phyloP scores from a whole-genome alignment of 2,888 invertebrate species.

The Pheosia tremula region DNA sequence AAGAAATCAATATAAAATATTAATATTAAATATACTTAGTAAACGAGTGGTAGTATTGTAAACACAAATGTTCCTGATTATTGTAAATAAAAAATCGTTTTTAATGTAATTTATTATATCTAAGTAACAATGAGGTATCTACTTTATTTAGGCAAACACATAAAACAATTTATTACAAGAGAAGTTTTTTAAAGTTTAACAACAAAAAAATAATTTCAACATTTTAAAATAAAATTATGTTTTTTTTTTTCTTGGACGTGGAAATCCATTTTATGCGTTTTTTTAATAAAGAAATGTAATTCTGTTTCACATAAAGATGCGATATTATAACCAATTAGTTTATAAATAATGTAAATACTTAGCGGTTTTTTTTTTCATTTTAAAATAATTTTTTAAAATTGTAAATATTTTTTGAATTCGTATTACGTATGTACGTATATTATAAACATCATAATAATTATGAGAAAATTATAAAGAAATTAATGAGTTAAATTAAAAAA shows the following conservation, averaged over 20 bases:
- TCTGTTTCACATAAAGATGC: slow-evolving; percentile 42
- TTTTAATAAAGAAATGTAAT: slow-evolving; percentile 4
- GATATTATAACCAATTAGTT: slow-evolving; percentile 63
- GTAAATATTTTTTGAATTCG: no score
- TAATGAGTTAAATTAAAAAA: no score
- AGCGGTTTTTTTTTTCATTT: no score
- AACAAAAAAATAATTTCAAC: background rate
- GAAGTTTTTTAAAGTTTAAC: no score
- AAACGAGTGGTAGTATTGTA: slow-evolving; percentile 9
- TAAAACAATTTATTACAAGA: background rate
- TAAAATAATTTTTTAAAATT: no score
- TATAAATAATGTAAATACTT: slow-evolving; percentile 16
- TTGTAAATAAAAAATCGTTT: slow-evolving; percentile 32
- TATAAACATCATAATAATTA: no score
- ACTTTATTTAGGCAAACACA: background rate
- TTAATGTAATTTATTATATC: slow-evolving; percentile 34
- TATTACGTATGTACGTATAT: no score
- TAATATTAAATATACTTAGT: slow-evolving; percentile 3
- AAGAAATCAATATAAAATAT: background rate
- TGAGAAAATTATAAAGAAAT: no score
- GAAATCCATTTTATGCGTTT: background rate
- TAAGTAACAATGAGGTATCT: slow-evolving; percentile 1
- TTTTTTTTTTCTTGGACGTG: no score
- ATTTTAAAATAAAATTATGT: background rate
- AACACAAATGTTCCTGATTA: slow-evolving; percentile 46